phyloP scores from a whole-genome alignment of 2,113 vertebrate genomes.

The Seriola rivoliana region DNA sequence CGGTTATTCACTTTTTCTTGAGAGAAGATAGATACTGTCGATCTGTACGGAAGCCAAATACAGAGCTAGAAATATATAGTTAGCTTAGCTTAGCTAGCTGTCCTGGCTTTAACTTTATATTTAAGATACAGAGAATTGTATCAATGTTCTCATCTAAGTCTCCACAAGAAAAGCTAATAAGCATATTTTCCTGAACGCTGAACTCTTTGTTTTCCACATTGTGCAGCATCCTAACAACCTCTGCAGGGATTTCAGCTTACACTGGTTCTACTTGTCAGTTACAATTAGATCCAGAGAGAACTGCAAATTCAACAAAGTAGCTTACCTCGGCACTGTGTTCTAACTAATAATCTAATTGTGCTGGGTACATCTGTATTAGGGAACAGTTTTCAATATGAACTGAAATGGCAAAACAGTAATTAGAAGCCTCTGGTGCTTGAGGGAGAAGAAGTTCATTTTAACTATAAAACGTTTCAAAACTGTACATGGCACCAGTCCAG shows the following conservation, averaged over 20 bases:
- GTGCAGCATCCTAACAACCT: background rate
- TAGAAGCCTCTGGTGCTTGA: background rate
- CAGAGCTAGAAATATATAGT: no score
- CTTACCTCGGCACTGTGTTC: background rate
- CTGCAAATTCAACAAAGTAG: background rate
- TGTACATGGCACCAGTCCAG: background rate
- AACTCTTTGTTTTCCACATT: background rate
- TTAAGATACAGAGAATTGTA: no score
- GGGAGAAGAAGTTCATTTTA: background rate
- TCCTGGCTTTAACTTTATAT: no score
- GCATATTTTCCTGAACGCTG: background rate
- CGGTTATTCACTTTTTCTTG: no score
- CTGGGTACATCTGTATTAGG: background rate
- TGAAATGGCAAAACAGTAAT: background rate
- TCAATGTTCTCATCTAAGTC: background rate
- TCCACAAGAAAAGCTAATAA: background rate
- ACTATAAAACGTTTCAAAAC: background rate
- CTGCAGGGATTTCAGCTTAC: background rate
- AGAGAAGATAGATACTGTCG: no score
- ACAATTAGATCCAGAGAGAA: background rate
- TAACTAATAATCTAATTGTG: constrained; percentile 3
- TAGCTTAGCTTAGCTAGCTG: no score
- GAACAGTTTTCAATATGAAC: background rate
- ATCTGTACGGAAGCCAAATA: no score
- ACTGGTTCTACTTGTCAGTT: background rate